These are phyloP conservation scores for Fistularia tabacaria DNA, from an alignment of 2,797 vertebrate species.

Conservation along the genomic window DNA sequence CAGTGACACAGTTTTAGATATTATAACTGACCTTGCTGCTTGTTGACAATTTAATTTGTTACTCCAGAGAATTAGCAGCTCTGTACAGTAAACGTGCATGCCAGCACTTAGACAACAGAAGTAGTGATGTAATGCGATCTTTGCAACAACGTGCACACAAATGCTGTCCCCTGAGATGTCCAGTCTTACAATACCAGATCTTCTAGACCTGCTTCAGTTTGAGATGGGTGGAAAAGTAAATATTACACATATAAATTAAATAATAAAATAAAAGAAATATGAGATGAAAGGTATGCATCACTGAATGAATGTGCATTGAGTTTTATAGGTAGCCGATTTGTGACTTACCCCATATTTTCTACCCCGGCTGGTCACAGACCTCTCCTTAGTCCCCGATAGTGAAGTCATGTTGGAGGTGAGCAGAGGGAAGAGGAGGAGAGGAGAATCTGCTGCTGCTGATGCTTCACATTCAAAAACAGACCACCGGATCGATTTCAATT, in stretches of 20 bases:
- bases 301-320: too few species aligned
- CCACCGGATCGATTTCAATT: conserved; percentile 60
- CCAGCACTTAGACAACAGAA: too few species aligned
- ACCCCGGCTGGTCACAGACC: conserved; percentile 84
- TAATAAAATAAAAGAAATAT: too few species aligned
- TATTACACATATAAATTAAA: too few species aligned
- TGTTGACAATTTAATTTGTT: conserved; percentile 14
- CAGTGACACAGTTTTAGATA: conserved; percentile 25
- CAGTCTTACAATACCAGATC: too few species aligned
- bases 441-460: conserved; percentile 39
- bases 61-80: conserved; percentile 27
- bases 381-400: conserved; percentile 87
- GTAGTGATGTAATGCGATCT: too few species aligned
- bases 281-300: too few species aligned
- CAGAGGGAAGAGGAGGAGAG: conserved; percentile 23
- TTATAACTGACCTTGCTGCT: conserved; percentile 12
- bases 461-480: conserved; percentile 66
- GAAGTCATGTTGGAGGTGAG: conserved; percentile 77
- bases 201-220: too few species aligned
- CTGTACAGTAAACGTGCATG: not conserved
- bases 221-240: too few species aligned
- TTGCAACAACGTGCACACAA: too few species aligned
- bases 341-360: conserved; percentile 93
- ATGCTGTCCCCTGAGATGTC: too few species aligned
- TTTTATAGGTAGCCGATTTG: not conserved